phyloP scores from a whole-genome alignment of 2,113 vertebrate species.

The Cebidichthys violaceus region DNA sequence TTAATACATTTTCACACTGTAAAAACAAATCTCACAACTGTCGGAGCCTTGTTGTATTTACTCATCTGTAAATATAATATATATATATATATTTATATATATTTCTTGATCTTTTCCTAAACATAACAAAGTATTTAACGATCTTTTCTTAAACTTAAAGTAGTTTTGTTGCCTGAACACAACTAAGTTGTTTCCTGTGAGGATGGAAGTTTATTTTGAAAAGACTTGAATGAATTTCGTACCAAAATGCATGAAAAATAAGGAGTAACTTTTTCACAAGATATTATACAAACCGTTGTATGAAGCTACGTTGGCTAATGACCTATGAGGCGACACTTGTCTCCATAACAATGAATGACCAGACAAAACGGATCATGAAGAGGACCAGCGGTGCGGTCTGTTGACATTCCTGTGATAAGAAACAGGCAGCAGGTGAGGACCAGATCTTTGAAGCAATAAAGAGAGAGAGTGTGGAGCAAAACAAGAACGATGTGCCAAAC shows the following conservation, averaged over 20 bases:
- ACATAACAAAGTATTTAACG: too few relatives aligned
- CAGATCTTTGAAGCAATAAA: background rate
- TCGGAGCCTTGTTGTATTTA: too few relatives aligned
- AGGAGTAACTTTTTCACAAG: too few relatives aligned
- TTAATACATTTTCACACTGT: constrained; percentile 12
- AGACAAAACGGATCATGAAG: constrained; percentile 34
- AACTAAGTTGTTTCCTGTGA: background rate
- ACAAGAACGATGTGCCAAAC: background rate
- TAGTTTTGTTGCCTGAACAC: background rate
- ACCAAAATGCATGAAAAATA: background rate
- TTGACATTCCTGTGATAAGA: constrained; percentile 57
- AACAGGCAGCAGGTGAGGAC: background rate
- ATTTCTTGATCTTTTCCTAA: too few relatives aligned
- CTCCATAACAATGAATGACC: background rate
- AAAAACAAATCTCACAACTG: too few relatives aligned
- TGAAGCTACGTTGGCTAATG: background rate
- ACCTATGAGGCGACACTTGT: background rate
- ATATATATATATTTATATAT: too few relatives aligned
- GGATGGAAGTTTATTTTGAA: background rate
- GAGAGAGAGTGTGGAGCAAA: background rate
- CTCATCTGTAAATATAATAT: too few relatives aligned
- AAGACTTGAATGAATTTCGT: background rate
- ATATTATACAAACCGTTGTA: too few relatives aligned
- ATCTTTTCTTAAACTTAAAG: too few relatives aligned
- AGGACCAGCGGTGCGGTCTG: background rate